phyloP scores from a whole-genome alignment of 2,888 invertebrate genomes.

The Anagyrus pseudococci region DNA sequence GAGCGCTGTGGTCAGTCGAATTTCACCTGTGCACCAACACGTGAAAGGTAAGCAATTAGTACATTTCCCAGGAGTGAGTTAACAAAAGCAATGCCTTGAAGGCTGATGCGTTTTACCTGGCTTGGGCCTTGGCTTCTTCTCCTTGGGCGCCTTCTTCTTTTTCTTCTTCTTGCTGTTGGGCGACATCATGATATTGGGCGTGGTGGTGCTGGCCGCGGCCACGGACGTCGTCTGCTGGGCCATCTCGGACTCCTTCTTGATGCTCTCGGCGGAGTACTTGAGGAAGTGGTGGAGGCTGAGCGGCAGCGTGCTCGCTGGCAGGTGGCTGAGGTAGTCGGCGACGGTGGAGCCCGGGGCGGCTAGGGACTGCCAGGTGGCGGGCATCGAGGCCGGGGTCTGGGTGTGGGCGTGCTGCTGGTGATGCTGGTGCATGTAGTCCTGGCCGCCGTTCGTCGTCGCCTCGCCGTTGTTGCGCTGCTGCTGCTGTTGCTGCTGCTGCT shows the following conservation, averaged over 20 bases:
- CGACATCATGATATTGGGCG: conserved; percentile 52
- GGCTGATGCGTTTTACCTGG: no score
- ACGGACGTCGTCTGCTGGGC: conserved; percentile 63
- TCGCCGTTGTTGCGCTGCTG: conserved; percentile 32
- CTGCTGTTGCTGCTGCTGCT: conserved; percentile 52
- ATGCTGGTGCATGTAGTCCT: conserved; percentile 35
- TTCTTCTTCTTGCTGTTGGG: conserved; percentile 73
- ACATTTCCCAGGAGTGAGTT: no score
- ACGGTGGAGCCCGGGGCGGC: conserved; percentile 79
- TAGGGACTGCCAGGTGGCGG: conserved; percentile 75
- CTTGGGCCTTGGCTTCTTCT: conserved; percentile 83
- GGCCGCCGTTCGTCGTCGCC: conserved; percentile 27
- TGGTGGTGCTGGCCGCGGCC: conserved; percentile 59
- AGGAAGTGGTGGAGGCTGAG: conserved; percentile 83
- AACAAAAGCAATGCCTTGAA: neutral
- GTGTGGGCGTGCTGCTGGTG: conserved; percentile 55
- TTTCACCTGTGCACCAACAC: conserved; percentile 36
- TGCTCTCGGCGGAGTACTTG: conserved; percentile 80
- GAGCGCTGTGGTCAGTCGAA: conserved; percentile 62
- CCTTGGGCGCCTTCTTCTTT: conserved; percentile 78
- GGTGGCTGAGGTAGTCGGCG: conserved; percentile 83
- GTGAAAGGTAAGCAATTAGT: no score
- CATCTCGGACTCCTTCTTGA: conserved; percentile 74
- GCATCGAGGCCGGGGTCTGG: conserved; percentile 63
- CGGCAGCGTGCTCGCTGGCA: conserved; percentile 77